Base-by-base conservation (phyloP, 2,888 invertebrate species). In the Melieria picta region DNA sequence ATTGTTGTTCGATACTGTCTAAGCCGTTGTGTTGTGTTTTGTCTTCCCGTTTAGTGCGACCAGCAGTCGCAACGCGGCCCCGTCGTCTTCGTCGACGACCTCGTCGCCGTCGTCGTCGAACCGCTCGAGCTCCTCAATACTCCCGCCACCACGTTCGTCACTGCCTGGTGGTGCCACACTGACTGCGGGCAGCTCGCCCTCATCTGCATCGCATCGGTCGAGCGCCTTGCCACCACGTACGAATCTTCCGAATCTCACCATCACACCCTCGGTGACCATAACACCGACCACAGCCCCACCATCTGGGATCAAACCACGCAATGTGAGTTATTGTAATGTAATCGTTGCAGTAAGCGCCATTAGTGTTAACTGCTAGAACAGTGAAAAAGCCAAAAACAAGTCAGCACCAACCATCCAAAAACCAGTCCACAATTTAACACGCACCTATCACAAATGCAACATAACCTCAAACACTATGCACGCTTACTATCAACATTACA, bases 251-350 rank as follows among this genome's bases (percentile, higher is more conserved):
- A 88, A 88, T 83, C 86, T 88, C 81, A 88, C 87, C 70, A 91
- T 91, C 83, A 91, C 91, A 16, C 93, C 93, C 0, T 92, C 92
- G 55, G 93, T 93, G 77, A 93, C 93, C 74, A 93, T 93, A 81
- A 93, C 93, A 6, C 93, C 93, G 10, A 93, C 93, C 57, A 92
- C 92, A 43, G 92, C 92, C 68, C 93, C 92, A 74, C 88, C 91
- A 55, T 85, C 85, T 78, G 86, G 87, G 80, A 80, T 85, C 77
- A 87, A 87, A 84, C 83, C 85, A 83, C 87, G 87, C 84, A 87
- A 87, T 87, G 87, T 87, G 86, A 87, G 87, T 85, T 85, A 84
- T 84, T 84, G 87, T 87, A 86, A 85, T 84, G 86, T 86, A 83
- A 81, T 83, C 84, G 84, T 84, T 84, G 83, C 84, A 83, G 82